phyloP scores from a whole-genome alignment of 2,113 vertebrate genomes.

The Pangasianodon gigas region DNA sequence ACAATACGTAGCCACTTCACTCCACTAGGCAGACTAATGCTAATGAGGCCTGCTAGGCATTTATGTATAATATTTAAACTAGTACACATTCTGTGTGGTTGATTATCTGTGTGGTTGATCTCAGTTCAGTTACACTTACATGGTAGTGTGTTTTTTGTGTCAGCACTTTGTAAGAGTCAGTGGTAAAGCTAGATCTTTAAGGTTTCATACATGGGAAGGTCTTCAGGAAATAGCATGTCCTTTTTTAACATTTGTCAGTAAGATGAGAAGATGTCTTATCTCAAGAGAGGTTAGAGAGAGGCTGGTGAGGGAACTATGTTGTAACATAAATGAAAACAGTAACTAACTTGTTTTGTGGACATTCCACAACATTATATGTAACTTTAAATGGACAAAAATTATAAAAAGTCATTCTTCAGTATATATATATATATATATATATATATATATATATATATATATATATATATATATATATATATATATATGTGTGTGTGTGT shows the following conservation, averaged over 20 bases:
- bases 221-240: neutral
- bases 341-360: neutral
- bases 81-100: neutral
- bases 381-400: neutral
- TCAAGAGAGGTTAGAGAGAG: neutral
- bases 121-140: too few relatives aligned
- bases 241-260: neutral
- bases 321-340: neutral
- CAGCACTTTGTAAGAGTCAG: neutral
- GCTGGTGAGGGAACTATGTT: neutral
- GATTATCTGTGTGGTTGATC: neutral
- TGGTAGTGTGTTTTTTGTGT: neutral
- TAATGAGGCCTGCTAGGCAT: neutral
- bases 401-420: neutral
- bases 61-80: neutral
- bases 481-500: too few relatives aligned
- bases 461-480: too few relatives aligned
- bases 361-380: neutral
- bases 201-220: neutral
- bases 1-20: neutral
- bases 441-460: too few relatives aligned
- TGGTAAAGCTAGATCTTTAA: neutral
- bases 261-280: neutral
- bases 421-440: too few relatives aligned
- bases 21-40: neutral